Base-by-base conservation (phyloP, 2,797 vertebrate species). In the Semotilus atromaculatus region DNA sequence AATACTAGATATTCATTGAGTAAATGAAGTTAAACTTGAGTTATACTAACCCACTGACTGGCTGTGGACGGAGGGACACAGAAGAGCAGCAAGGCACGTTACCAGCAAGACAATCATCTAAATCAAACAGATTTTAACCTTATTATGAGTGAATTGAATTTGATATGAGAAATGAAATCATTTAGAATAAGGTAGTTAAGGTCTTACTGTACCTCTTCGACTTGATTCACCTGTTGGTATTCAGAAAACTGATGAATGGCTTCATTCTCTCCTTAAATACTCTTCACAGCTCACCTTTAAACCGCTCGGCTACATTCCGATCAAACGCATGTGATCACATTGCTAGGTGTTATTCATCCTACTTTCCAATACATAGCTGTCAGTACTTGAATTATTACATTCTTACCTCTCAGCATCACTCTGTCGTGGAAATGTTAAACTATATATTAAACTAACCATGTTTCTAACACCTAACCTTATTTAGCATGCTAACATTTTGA, bases 81-180 rank as follows among this genome's bases (percentile, higher is more conserved):
- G 58, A 21, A 83, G 29, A 38, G 58, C 53, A 73, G 55, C 81
- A 11, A 66, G 7, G 43, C 21, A 66, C 3, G 64, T 11, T 18
- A 53, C 14, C 31, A 83, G 43, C 9, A 75, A 53, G 23, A 75
- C 31, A 36, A 83, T 53, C 71, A 83, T 83, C 81, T 75, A 55
- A 55, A 75, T 75, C 23, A 62, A 45, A 62, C 4, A 11, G 36
- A 74, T 23, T 31, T 8, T 1, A 29, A 29, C 51, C 4, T n/a
- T 11, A 40, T 60, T 53, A 34, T 23, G 14, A 29, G 5, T 29
- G 0, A 62, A 29, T 0, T 29, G 26, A 29, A 55, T 55, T 75
- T 16, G 1, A 36, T 23, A 45, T 5, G 11, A 34, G 14, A 40
- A 81, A 51, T 34, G 0, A 67, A 70, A 53, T 70, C 0, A 60